Conservation (phyloP, 2,888 invertebrate genomes). For the Mesorhabditis sp. region DNA sequence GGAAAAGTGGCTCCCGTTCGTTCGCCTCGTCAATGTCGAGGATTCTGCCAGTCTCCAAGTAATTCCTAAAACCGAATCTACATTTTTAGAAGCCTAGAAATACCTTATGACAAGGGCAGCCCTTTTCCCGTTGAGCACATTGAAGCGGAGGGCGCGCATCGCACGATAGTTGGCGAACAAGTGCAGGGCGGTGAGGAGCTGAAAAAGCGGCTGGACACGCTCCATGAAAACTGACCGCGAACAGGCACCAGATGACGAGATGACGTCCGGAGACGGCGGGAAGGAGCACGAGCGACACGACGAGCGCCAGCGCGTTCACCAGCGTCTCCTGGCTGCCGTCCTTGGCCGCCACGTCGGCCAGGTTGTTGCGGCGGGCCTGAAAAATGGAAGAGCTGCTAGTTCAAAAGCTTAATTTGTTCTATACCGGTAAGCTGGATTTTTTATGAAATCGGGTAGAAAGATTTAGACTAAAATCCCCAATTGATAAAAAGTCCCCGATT, state of each 20-base stretch:
- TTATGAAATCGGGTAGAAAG: too few relatives aligned
- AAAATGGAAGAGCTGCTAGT: neutral
- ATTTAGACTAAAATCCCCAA: too few relatives aligned
- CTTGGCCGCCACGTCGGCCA: constrained; percentile 75
- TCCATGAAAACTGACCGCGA: constrained; percentile 60
- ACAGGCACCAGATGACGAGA: constrained; percentile 68
- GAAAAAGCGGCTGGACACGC: constrained; percentile 5
- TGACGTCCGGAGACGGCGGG: constrained; percentile 40
- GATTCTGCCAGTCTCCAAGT: constrained; percentile 7
- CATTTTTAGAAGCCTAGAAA: neutral
- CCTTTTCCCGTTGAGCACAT: constrained; percentile 39
- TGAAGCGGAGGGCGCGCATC: constrained; percentile 35
- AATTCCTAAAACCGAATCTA: constrained; percentile 16
- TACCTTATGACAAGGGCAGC: constrained; percentile 19
- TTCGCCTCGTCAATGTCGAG: constrained; percentile 15
- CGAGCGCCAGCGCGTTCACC: constrained; percentile 71
- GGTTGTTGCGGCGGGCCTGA: constrained; percentile 77
- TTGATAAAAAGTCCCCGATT: too few relatives aligned
- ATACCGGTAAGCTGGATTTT: too few relatives aligned
- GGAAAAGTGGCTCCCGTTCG: constrained; percentile 23
- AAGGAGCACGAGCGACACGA: constrained; percentile 26
- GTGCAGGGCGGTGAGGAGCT: constrained; percentile 73
- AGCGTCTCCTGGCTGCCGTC: constrained; percentile 95
- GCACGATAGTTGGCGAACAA: constrained; percentile 75
- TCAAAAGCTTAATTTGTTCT: too few relatives aligned